phyloP scores from a whole-genome alignment of 2,888 invertebrate species.

The Drosophila rubida region DNA sequence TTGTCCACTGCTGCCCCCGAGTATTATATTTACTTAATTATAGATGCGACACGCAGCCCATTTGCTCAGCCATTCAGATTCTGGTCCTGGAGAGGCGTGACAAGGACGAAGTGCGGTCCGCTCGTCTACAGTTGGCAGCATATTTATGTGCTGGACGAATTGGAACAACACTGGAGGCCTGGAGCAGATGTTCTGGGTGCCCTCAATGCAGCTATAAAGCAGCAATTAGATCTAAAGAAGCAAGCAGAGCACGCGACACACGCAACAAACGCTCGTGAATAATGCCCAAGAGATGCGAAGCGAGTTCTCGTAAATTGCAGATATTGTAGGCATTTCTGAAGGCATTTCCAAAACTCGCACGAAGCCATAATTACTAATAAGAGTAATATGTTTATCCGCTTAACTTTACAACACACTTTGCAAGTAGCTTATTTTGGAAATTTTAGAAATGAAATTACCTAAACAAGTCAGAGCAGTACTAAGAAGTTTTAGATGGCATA shows the following conservation, averaged over 20 bases:
- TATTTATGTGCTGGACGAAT: constrained; percentile 51
- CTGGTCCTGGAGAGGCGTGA: constrained; percentile 32
- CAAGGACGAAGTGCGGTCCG: constrained; percentile 12
- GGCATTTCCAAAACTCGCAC: background rate
- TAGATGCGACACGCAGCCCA: constrained; percentile 74
- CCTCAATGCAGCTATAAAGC: constrained; percentile 67
- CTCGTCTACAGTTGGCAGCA: constrained; percentile 21
- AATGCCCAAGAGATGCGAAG: background rate
- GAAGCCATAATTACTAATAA: background rate
- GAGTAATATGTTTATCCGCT: background rate
- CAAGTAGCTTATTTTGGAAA: too few relatives aligned
- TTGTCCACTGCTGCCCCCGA: constrained; percentile 10
- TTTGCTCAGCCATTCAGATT: constrained; percentile 28
- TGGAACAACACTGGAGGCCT: constrained; percentile 12
- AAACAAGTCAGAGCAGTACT: too few relatives aligned
- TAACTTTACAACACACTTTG: too few relatives aligned
- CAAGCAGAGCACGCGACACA: constrained; percentile 33
- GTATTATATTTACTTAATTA: constrained; percentile 75
- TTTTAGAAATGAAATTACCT: too few relatives aligned
- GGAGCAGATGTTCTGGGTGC: constrained; percentile 30
- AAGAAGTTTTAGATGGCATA: too few relatives aligned
- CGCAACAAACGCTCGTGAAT: constrained; percentile 27
- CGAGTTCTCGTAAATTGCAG: background rate
- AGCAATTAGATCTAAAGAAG: constrained; percentile 67
- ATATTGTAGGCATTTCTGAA: background rate